Evolutionary conservation across 2,797 vertebrate genomes (phyloP).

Genomic region (Peromyscus attwateri): DNA sequence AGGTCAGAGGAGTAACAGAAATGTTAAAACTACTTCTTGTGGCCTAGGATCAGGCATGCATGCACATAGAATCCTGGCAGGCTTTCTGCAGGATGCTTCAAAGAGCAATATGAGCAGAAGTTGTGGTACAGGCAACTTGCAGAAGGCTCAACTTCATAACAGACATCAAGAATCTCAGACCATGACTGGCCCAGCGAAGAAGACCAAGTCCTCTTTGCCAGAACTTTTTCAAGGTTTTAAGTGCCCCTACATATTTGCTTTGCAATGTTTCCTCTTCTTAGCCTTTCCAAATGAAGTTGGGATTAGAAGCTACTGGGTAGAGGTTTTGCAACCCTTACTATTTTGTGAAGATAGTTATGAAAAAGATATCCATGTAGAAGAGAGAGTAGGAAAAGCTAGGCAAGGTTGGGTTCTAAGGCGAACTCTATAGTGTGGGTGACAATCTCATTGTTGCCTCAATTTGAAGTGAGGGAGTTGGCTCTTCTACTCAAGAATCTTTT

Average conservation of each 20-base stretch:
- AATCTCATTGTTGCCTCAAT: neutral
- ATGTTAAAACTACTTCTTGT: constrained; percentile 67
- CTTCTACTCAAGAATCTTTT: neutral
- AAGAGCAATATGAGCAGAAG: neutral
- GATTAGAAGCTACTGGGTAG: neutral
- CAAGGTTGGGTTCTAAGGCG: neutral
- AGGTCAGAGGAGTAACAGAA: constrained; percentile 69
- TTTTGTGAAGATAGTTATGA: neutral
- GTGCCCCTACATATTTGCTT: neutral
- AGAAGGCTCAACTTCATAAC: neutral
- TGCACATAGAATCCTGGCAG: constrained; percentile 46
- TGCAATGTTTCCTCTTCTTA: neutral
- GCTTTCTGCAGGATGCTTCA: constrained; percentile 4
- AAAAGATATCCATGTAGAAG: neutral
- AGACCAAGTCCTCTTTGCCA: neutral
- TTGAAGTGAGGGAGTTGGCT: neutral
- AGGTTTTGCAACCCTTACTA: neutral
- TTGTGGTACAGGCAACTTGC: neutral
- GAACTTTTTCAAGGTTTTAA: neutral
- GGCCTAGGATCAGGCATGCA: neutral
- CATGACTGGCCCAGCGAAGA: neutral
- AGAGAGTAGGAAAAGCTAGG: neutral
- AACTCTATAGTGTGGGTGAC: neutral
- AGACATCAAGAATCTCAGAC: neutral
- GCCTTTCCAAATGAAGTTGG: neutral